These are phyloP conservation scores for Mechanitis mazaeus DNA, from an alignment of 2,888 invertebrate species.

Conservation along the genomic window DNA sequence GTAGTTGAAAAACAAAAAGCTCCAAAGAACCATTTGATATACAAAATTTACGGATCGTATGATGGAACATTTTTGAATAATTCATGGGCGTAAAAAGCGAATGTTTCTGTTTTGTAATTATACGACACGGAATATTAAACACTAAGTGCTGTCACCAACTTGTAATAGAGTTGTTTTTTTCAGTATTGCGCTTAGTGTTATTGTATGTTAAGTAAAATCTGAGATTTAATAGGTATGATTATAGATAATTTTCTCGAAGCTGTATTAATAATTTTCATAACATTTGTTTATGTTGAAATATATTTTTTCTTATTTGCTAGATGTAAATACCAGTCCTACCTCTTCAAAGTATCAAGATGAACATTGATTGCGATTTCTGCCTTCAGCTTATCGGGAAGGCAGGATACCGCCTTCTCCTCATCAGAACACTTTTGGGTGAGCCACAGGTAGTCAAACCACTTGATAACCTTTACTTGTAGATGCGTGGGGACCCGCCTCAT, in stretches of 20 bases:
- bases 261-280: too few relatives aligned
- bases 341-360: slow-evolving; percentile 96
- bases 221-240: background rate
- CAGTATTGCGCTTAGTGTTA: slow-evolving; percentile 14
- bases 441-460: slow-evolving; percentile 99
- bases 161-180: slow-evolving; percentile 47
- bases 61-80: slow-evolving; percentile 72
- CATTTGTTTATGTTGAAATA: too few relatives aligned
- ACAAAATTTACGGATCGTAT: slow-evolving; percentile 69
- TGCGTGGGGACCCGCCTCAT: slow-evolving; percentile 96
- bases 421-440: slow-evolving; percentile 98
- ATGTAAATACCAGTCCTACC: slow-evolving; percentile 40
- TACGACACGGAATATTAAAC: slow-evolving; percentile 71
- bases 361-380: slow-evolving; percentile 99
- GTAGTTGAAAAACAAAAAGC: slow-evolving; percentile 46
- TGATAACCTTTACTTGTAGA: slow-evolving; percentile 96
- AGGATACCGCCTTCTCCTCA: slow-evolving; percentile 96
- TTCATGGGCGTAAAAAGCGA: slow-evolving; percentile 73
- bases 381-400: slow-evolving; percentile 97
- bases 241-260: too few relatives aligned
- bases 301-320: background rate
- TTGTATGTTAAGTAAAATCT: background rate
- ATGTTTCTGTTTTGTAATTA: slow-evolving; percentile 74
- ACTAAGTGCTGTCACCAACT: slow-evolving; percentile 52
- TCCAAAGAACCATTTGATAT: slow-evolving; percentile 57